A percentile compares a stretch with the other conserved stretches of the same genome.
phyloP scores from a whole-genome alignment of 2,113 vertebrate species.

The Eira barbara region DNA sequence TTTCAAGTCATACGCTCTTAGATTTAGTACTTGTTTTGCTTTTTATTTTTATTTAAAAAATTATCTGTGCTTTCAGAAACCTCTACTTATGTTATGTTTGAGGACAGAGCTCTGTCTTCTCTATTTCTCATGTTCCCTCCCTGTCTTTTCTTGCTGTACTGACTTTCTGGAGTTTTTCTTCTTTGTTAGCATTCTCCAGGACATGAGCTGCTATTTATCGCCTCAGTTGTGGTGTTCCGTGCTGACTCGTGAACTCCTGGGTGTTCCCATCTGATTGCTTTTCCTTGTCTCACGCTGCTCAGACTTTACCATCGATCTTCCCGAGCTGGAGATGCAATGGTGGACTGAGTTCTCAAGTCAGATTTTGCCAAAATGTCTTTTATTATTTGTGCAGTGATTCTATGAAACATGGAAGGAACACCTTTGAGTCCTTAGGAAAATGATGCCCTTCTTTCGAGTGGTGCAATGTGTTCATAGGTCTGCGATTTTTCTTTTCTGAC shows the following conservation, averaged over 20 bases:
- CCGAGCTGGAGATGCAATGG: accelerated
- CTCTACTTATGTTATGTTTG: too few relatives aligned
- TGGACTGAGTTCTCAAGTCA: background rate
- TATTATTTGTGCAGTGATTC: background rate
- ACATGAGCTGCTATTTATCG: accelerated
- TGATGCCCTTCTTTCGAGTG: background rate
- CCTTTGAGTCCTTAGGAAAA: background rate
- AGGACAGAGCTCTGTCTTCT: background rate
- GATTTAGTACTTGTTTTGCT: background rate
- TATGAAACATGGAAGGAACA: background rate
- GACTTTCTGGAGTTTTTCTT: background rate
- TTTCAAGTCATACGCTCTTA: background rate
- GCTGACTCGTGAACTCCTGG: background rate
- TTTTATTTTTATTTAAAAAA: background rate
- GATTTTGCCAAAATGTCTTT: background rate
- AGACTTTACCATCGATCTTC: background rate
- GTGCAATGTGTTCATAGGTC: background rate
- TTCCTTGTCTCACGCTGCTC: background rate
- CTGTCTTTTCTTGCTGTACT: background rate
- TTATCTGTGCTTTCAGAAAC: background rate
- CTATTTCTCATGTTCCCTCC: background rate
- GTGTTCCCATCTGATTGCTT: background rate
- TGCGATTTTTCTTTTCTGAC: background rate
- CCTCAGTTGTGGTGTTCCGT: background rate
- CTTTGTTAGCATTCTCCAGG: background rate